phyloP scores from a whole-genome alignment of 2,113 vertebrate species.

The Prionailurus bengalensis region DNA sequence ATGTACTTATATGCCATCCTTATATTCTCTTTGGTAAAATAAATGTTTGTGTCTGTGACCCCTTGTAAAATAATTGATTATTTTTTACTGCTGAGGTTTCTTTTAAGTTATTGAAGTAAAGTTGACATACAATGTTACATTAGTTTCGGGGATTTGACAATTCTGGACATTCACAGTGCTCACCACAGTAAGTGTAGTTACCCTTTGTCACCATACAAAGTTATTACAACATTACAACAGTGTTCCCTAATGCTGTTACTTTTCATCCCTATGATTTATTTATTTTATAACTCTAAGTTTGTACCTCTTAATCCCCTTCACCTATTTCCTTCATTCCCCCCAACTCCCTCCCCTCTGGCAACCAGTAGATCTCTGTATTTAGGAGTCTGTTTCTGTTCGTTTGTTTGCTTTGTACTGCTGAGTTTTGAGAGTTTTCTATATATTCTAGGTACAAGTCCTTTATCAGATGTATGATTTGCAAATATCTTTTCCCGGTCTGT shows the following conservation, averaged over 20 bases:
- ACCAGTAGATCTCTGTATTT: not conserved
- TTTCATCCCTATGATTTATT: not conserved
- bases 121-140: not conserved
- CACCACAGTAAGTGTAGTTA: not conserved
- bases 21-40: constrained; percentile 8
- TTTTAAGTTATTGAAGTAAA: not conserved
- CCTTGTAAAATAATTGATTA: not conserved
- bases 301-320: not conserved
- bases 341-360: not conserved
- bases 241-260: not conserved
- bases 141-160: not conserved
- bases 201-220: not conserved
- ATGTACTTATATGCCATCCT: not conserved
- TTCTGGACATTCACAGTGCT: not conserved
- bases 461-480: not conserved
- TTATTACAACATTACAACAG: not conserved
- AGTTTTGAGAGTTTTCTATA: not conserved
- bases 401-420: not conserved
- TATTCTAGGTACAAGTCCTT: constrained; percentile 6
- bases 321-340: not conserved
- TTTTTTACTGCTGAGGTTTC: not conserved
- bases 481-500: not conserved
- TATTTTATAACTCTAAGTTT: not conserved
- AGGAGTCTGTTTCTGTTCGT: not conserved
- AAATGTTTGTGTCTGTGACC: not conserved